Evolutionary conservation across 2,113 vertebrate genomes (phyloP).

Genomic region (Chelonoidis abingdonii): DNA sequence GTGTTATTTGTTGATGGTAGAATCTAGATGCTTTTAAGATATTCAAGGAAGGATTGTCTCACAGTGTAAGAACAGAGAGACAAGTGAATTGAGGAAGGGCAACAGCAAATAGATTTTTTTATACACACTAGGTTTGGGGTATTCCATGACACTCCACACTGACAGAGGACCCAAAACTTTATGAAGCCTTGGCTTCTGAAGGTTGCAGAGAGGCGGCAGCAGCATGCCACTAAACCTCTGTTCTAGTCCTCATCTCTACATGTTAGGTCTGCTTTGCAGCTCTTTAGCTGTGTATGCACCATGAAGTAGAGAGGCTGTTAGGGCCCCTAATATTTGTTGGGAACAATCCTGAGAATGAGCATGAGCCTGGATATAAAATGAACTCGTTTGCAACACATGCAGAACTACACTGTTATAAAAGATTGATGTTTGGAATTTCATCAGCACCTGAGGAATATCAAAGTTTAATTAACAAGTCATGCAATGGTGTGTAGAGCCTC

Average conservation of each 20-base stretch:
- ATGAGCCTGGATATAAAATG: not conserved
- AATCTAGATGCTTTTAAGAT: not conserved
- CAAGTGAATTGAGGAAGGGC: not conserved
- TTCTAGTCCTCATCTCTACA: accelerated
- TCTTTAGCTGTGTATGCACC: not conserved
- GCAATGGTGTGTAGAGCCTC: constrained; percentile 18
- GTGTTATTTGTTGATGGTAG: not conserved
- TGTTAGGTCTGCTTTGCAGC: not conserved
- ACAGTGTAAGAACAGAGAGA: not conserved
- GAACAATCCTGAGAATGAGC: not conserved
- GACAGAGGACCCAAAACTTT: accelerated
- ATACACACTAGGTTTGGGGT: not conserved
- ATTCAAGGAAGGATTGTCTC: not conserved
- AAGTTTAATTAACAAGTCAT: constrained; percentile 73
- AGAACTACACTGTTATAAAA: constrained; percentile 43
- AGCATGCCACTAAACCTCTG: not conserved
- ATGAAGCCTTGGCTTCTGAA: accelerated
- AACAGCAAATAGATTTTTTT: not conserved
- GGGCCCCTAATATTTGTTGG: not conserved
- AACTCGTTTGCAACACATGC: constrained; percentile 7
- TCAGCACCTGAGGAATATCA: constrained; percentile 65
- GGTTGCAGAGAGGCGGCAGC: not conserved
- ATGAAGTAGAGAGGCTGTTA: not conserved
- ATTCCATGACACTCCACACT: not conserved
- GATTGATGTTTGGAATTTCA: constrained; percentile 61